Evolutionary conservation across 1,140 invertebrate genomes (phyloP).

Genomic region (Bradynema listronoti): DNA sequence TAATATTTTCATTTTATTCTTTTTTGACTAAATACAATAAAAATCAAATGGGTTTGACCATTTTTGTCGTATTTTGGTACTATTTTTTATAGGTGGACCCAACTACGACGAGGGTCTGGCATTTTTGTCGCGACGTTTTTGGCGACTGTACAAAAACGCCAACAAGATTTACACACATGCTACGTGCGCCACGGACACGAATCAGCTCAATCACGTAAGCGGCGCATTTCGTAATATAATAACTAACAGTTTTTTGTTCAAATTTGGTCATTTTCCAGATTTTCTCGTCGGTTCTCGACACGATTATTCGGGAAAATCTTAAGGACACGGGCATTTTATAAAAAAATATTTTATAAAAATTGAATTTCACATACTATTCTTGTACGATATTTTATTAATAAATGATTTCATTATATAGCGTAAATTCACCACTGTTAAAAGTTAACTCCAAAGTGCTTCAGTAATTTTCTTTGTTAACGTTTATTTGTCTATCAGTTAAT

Average conservation of each 20-base stretch:
- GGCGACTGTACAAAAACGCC: constrained; percentile 39
- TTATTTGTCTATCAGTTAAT: too few relatives aligned
- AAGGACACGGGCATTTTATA: constrained; percentile 42
- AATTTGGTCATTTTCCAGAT: constrained; percentile 13
- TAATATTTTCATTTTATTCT: constrained; percentile 5
- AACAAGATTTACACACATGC: constrained; percentile 37
- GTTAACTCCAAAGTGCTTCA: too few relatives aligned
- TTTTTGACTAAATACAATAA: neutral
- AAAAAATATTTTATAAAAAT: constrained; percentile 10
- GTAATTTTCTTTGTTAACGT: too few relatives aligned
- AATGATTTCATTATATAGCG: too few relatives aligned
- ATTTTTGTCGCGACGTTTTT: constrained; percentile 38
- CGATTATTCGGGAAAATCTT: constrained; percentile 44
- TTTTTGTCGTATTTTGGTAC: too few relatives aligned
- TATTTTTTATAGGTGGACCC: constrained; percentile 36
- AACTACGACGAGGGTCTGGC: constrained; percentile 36
- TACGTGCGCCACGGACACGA: constrained; percentile 31
- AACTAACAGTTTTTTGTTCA: neutral
- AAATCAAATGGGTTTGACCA: too few relatives aligned
- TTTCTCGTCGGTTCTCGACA: constrained; percentile 39
- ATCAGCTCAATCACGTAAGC: constrained; percentile 19
- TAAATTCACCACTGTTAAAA: too few relatives aligned
- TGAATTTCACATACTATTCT: too few relatives aligned
- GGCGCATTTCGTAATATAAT: neutral
- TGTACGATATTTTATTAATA: too few relatives aligned